phyloP scores from a whole-genome alignment of 1,140 invertebrate species.

The Olivierus martensii region DNA sequence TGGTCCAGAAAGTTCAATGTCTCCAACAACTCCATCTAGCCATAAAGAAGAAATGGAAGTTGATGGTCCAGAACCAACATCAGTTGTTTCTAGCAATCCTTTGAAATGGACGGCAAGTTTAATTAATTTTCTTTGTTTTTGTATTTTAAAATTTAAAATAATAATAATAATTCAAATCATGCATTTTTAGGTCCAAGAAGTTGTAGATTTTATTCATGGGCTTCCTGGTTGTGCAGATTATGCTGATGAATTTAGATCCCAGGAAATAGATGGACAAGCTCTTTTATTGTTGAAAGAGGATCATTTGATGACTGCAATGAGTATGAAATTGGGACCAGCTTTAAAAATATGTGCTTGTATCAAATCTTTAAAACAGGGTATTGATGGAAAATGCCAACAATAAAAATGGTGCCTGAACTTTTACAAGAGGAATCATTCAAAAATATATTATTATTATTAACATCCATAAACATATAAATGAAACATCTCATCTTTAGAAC shows the following conservation, averaged over 20 bases:
- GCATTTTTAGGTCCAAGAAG: conserved; percentile 32
- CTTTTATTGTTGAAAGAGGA: conserved; percentile 86
- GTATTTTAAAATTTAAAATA: no score
- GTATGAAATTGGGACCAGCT: conserved; percentile 86
- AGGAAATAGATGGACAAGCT: conserved; percentile 93
- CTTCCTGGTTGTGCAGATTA: conserved; percentile 81
- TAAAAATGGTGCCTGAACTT: no score
- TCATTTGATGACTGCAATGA: conserved; percentile 86
- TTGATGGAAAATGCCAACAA: no score
- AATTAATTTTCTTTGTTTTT: no score
- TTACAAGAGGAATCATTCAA: no score
- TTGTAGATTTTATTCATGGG: conserved; percentile 67
- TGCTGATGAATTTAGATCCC: conserved; percentile 84
- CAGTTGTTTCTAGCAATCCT: no score
- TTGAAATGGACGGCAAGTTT: no score
- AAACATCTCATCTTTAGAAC: no score
- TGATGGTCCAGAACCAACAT: background rate
- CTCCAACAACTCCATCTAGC: conserved; percentile 15
- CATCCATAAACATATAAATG: no score
- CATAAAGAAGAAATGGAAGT: conserved; percentile 15
- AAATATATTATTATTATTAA: no score
- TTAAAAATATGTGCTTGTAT: conserved; percentile 85
- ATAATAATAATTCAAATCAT: no score
- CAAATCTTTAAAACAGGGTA: conserved; percentile 34
- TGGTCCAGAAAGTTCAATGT: conserved; percentile 14